Conservation (phyloP, 2,113 vertebrate genomes). For the Microtus richardsoni region DNA sequence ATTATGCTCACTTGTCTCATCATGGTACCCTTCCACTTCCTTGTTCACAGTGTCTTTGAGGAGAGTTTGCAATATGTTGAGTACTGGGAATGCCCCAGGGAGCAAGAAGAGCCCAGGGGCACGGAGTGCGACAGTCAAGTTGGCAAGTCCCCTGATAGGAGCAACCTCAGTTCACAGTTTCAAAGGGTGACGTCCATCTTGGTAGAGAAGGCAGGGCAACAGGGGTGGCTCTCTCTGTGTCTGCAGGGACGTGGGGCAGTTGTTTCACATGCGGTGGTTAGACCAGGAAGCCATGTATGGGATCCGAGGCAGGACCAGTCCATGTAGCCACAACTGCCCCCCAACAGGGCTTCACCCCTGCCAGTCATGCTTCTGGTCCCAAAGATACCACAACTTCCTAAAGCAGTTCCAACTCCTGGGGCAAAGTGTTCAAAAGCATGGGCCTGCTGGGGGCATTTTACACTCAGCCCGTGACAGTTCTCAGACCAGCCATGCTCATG, state of each 20-base stretch:
- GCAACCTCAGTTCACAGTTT: neutral
- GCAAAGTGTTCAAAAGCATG: neutral
- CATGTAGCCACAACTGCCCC: neutral
- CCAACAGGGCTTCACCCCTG: too few species aligned
- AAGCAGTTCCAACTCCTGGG: neutral
- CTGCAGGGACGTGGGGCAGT: neutral
- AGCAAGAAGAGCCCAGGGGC: neutral
- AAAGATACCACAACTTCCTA: neutral
- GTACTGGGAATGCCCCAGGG: neutral
- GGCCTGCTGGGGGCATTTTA: neutral
- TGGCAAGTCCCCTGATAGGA: neutral
- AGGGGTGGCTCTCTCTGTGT: neutral
- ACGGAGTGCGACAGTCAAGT: neutral
- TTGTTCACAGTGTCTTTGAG: neutral
- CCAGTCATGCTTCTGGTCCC: neutral
- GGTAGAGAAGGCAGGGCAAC: neutral
- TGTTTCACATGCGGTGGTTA: neutral
- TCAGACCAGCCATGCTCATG: accelerated
- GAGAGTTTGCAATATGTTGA: neutral
- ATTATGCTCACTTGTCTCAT: neutral
- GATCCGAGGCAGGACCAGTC: neutral
- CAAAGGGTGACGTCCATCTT: neutral
- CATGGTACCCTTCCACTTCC: neutral
- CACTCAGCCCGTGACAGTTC: neutral
- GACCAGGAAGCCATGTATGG: neutral